Base-by-base conservation (phyloP, 2,113 vertebrate genomes). In the Marmota flaviventris region DNA sequence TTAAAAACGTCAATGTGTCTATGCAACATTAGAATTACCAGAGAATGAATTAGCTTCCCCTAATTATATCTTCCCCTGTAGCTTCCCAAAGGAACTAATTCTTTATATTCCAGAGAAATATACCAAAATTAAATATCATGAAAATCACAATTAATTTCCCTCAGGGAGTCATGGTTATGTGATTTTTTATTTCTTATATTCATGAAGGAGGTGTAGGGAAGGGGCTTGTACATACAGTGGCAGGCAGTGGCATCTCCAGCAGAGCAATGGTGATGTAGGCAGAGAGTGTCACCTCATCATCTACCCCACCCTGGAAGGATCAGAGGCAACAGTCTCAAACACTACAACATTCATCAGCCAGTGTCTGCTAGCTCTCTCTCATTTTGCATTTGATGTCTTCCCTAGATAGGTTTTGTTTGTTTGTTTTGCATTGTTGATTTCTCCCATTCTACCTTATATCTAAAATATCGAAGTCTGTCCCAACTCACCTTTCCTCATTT, bases 211-310 rank as follows among this genome's bases (percentile, higher is more conserved):
- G 8, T 16, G 42, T 5, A 4, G 69, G 53, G 29, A 37, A 42
- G 51, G 34, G 75, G n/a, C 37, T 17, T 12, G 42, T 93, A 97
- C 94, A 0, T 96, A 98, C 98, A 3, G 73, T 90, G 81, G 65
- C 45, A 27, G 96, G 86, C 56, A 98, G 89, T 1, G 79, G 76
- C 6, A 92, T 89, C 95, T 98, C 98, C 94, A 98, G 93, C 10
- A 98, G 87, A 56, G 95, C 72, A 2, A 97, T 97, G 84, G 96
- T 93, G 77, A 97, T 70, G 81, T 98, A 98, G 70, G 98, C 92
- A 37, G 98, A 87, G 32, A 98, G 85, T 0, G 96, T 97, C 27
- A 96, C 12, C 20, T 98, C 98, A 1, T 98, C 92, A 3, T 92
- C 73, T 2, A 98, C 96, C 6, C 98, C 97, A 1, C 98, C 98